These are phyloP conservation scores for Schrankia costaestrigalis DNA, from an alignment of 2,888 invertebrate genomes.

Conservation along the genomic window DNA sequence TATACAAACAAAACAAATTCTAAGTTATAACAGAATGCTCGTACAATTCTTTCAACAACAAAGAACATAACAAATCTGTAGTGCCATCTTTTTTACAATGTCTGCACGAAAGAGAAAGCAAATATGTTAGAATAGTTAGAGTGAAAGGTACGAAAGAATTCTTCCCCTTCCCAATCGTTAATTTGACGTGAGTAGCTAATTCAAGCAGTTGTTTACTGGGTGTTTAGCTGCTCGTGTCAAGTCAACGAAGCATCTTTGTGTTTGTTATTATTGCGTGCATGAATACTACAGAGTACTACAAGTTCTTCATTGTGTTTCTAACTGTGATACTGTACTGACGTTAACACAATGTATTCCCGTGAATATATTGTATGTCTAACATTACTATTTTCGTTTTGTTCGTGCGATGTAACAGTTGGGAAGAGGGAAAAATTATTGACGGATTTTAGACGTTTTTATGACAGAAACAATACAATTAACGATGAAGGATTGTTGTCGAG, in stretches of 20 bases:
- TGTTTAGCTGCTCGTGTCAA: not conserved
- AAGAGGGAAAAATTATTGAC: slow-evolving; percentile 7
- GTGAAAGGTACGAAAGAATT: too few species aligned
- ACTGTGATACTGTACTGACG: slow-evolving; percentile 1
- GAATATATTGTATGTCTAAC: slow-evolving; percentile 3
- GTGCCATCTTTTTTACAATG: too few species aligned
- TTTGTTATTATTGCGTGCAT: not conserved
- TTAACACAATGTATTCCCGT: slow-evolving; percentile 3
- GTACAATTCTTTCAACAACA: too few species aligned
- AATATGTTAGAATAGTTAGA: too few species aligned
- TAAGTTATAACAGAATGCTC: too few species aligned
- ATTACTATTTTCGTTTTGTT: slow-evolving; percentile 6
- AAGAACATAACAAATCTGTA: too few species aligned
- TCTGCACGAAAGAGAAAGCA: too few species aligned
- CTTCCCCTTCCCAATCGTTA: too few species aligned
- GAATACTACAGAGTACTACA: not conserved
- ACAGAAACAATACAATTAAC: too few species aligned
- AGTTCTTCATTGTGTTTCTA: not conserved
- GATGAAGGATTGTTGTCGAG: not conserved
- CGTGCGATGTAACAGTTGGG: slow-evolving; percentile 7
- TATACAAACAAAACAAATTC: too few species aligned
- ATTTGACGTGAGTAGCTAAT: too few species aligned
- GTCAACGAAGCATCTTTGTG: not conserved
- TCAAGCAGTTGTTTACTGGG: too few species aligned
- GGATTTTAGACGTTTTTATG: slow-evolving; percentile 1